Evolutionary conservation across 2,113 vertebrate genomes (phyloP).

Genomic region (Callorhinus ursinus): DNA sequence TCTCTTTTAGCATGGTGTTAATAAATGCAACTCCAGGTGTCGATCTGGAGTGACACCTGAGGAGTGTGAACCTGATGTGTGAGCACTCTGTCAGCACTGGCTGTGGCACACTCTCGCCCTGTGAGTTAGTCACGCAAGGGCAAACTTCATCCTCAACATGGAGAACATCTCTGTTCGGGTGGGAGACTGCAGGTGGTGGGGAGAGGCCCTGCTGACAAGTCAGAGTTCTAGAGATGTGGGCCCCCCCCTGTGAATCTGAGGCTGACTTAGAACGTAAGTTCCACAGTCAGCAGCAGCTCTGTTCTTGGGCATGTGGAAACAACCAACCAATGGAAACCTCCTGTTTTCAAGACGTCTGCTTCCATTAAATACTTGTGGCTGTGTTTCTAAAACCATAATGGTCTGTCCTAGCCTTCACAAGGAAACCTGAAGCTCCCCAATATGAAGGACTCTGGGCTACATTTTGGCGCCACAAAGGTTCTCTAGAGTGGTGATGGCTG

Average conservation of each 20-base stretch:
- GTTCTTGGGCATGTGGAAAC: constrained; percentile 1
- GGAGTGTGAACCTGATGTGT: neutral
- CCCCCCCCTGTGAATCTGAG: neutral
- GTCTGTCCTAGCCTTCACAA: neutral
- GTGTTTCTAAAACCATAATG: neutral
- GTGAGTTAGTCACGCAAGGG: neutral
- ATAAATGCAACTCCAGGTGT: neutral
- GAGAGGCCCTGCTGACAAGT: neutral
- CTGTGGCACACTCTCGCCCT: rapidly evolving
- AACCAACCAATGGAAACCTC: neutral
- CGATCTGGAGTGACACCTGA: neutral
- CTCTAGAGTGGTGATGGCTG: neutral
- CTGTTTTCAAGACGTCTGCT: neutral
- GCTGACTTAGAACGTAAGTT: neutral
- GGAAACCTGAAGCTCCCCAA: neutral
- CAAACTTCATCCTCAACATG: neutral
- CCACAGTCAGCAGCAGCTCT: neutral
- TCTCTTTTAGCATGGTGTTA: neutral
- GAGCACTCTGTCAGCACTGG: neutral
- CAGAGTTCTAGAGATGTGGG: neutral
- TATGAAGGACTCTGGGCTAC: neutral
- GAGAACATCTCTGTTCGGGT: neutral
- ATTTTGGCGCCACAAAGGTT: neutral
- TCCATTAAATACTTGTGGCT: neutral
- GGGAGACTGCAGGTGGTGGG: neutral